phyloP scores from a whole-genome alignment of 2,888 invertebrate species.

The Dromius quadrimaculatus region DNA sequence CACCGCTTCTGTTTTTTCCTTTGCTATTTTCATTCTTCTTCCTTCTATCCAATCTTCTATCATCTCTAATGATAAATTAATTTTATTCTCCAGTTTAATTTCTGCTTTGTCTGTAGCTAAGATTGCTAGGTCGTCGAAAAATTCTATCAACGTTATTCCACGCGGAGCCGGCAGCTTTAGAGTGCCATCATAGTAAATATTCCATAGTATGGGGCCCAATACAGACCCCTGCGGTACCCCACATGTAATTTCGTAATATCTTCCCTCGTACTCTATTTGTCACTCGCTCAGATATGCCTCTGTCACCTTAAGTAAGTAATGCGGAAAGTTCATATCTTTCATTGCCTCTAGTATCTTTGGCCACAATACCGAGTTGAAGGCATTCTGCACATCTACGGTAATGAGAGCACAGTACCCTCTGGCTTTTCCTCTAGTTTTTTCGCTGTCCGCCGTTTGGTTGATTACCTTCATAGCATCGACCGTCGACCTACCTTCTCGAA shows the following conservation, averaged over 20 bases:
- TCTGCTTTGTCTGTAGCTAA: neutral
- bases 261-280: neutral
- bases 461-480: neutral
- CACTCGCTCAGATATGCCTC: neutral
- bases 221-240: constrained; percentile 22
- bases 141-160: neutral
- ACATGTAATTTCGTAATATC: neutral
- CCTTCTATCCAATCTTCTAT: neutral
- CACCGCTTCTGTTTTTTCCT: constrained; percentile 8
- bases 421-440: neutral
- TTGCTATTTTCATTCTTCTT: neutral
- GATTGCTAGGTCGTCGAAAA: constrained; percentile 6
- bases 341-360: neutral
- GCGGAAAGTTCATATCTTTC: neutral
- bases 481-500: constrained; percentile 55
- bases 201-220: constrained; percentile 12
- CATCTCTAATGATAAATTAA: neutral
- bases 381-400: neutral
- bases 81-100: neutral
- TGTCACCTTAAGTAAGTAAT: neutral
- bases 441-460: neutral
- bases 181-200: constrained; percentile 3
- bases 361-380: constrained; percentile 5
- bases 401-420: neutral
- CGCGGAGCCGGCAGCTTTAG: neutral